Conservation (phyloP, 2,797 vertebrate species). For the Myotis vivesi region DNA sequence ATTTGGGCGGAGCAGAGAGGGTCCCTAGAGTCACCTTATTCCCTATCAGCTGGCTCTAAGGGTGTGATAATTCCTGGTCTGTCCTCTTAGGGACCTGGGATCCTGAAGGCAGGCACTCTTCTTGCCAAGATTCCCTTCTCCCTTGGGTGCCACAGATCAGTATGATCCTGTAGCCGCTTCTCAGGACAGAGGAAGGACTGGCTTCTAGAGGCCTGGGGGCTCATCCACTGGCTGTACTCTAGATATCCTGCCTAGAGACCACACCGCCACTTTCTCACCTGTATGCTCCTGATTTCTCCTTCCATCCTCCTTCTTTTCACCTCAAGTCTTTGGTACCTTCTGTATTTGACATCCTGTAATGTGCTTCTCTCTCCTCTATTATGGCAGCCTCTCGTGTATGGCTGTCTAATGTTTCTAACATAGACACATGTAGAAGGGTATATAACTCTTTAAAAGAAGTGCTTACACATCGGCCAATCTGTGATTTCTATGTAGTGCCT, state of each 20-base stretch:
- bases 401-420: not conserved
- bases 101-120: not conserved
- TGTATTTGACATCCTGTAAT: not conserved
- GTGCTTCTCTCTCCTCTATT: not conserved
- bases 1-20: not conserved
- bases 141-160: not conserved
- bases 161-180: not conserved
- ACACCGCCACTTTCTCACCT: not conserved
- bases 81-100: not conserved
- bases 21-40: not conserved
- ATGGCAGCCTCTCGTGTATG: not conserved
- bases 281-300: not conserved
- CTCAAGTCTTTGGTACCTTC: not conserved
- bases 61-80: not conserved
- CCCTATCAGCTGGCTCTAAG: not conserved
- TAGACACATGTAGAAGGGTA: not conserved
- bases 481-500: not conserved
- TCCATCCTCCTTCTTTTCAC: not conserved
- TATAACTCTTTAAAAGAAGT: not conserved
- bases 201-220: not conserved
- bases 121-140: not conserved
- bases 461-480: not conserved
- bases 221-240: not conserved
- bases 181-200: not conserved
- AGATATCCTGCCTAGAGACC: not conserved